Evolutionary conservation across 2,888 invertebrate genomes (phyloP).

Genomic region (Tinea semifulvella): DNA sequence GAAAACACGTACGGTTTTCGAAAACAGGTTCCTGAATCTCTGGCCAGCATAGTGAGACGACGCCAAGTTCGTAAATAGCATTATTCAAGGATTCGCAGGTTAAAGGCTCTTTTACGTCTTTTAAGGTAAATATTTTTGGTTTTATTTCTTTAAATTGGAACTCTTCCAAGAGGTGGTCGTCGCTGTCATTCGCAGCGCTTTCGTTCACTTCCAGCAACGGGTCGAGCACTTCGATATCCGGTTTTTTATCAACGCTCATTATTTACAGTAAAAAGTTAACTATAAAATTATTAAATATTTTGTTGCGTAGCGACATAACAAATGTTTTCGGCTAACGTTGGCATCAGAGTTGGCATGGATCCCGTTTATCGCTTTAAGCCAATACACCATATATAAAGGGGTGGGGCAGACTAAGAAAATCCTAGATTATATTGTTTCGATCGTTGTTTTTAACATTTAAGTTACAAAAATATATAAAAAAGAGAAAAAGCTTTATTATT

Average conservation of each 20-base stretch:
- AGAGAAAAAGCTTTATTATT: too few species aligned
- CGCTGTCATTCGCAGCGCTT: constrained; percentile 24
- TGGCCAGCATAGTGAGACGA: constrained; percentile 73
- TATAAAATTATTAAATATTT: too few species aligned
- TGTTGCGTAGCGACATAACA: too few species aligned
- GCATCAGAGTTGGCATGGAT: too few species aligned
- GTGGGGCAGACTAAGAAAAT: too few species aligned
- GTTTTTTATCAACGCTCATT: constrained; percentile 38
- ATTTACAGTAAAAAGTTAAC: too few species aligned
- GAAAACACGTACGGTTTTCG: constrained; percentile 67
- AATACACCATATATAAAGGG: too few species aligned
- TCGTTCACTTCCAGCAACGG: constrained; percentile 54
- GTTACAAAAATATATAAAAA: too few species aligned
- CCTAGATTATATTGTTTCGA: too few species aligned
- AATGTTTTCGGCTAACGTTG: too few species aligned
- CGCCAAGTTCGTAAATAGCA: constrained; percentile 68
- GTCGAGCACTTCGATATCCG: constrained; percentile 35
- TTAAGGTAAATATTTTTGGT: constrained; percentile 44
- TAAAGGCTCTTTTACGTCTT: constrained; percentile 40
- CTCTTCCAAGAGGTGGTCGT: constrained; percentile 38
- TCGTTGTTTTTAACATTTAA: too few species aligned
- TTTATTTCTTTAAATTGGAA: constrained; percentile 39
- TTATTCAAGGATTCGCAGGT: constrained; percentile 64
- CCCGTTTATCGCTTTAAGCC: too few species aligned
- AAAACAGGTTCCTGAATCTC: constrained; percentile 62